Conservation (phyloP, 2,888 invertebrate species). For the Mechanitis mazaeus region DNA sequence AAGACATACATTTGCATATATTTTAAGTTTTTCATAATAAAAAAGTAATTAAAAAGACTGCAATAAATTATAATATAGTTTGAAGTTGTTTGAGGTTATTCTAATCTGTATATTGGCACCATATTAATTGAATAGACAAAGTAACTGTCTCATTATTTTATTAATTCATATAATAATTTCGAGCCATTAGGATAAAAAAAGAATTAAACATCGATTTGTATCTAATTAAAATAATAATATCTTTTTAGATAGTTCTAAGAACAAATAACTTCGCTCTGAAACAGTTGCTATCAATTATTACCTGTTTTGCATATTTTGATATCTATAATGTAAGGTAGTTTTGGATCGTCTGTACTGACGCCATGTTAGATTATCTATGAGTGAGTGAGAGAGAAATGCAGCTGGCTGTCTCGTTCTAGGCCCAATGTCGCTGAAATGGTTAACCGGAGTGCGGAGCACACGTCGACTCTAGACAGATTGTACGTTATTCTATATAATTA, state of each 20-base stretch:
- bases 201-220: neutral
- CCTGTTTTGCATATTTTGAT: neutral
- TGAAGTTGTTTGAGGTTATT: too few relatives aligned
- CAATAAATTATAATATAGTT: too few relatives aligned
- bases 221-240: constrained; percentile 1
- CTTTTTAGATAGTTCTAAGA: neutral
- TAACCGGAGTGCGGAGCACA: constrained; percentile 72
- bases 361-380: neutral
- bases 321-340: neutral
- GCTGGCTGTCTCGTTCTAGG: constrained; percentile 67
- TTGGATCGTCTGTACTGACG: neutral
- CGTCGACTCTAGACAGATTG: constrained; percentile 74
- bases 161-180: too few relatives aligned
- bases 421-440: constrained; percentile 73
- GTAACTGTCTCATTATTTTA: too few relatives aligned
- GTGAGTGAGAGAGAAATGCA: constrained; percentile 38
- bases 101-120: too few relatives aligned
- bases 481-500: constrained; percentile 54
- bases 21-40: too few relatives aligned
- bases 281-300: constrained; percentile 1
- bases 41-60: too few relatives aligned
- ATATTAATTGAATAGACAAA: too few relatives aligned
- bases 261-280: constrained; percentile 8
- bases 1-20: too few relatives aligned
- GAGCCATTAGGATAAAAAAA: too few relatives aligned